Base-by-base conservation (phyloP, 2,797 vertebrate species). In the Pyrrhura leucotis region DNA sequence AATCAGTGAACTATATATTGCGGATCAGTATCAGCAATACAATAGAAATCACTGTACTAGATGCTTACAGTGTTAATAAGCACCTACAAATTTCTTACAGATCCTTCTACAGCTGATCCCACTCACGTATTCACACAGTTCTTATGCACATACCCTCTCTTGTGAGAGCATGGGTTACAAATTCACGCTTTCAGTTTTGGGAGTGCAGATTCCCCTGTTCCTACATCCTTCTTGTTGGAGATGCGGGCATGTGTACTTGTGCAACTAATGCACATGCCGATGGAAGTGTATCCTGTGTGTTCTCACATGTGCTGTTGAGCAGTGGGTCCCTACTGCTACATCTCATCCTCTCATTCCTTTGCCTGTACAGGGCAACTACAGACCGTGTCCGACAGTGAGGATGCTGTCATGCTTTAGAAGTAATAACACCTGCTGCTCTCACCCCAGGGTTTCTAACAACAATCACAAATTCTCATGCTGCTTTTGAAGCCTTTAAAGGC, bases 361-460 rank as follows among this genome's bases (percentile, higher is more conserved):
- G 9, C n/a, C 40, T 8, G 2, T 14, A 29, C 14, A 3, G 37
- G 48, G 22, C 67, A 75, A 21, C 9, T 23, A 2, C 14, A 26
- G 22, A 12, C 28, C 0, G 0, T 39, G 26, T 42, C 29, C 3
- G 0, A 7, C 14, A 7, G n/a, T 40, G 26, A 84, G 21, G 11
- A 18, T 26, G 68, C 35, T 35, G 14, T 31, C 39, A 1, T 3
- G 33, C 54, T 37, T 59, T 37, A 31, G 56, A 54, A 66, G 17
- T 39, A 22, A 2, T 25, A 39, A 21, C 10, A 20, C 28, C 58
- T 72, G 22, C 45, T 56, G n/a, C 35, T 82, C 40, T 47, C n/a
- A 44, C 40, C 37, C 5, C 8, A 40, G 17, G 23, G 26, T 82
- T 87, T 89, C 40, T 67, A 50, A 28, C 15, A 42, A 12, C 40